phyloP scores from a whole-genome alignment of 64 coral and sea anemone genomes.

The Anthopleura sola region DNA sequence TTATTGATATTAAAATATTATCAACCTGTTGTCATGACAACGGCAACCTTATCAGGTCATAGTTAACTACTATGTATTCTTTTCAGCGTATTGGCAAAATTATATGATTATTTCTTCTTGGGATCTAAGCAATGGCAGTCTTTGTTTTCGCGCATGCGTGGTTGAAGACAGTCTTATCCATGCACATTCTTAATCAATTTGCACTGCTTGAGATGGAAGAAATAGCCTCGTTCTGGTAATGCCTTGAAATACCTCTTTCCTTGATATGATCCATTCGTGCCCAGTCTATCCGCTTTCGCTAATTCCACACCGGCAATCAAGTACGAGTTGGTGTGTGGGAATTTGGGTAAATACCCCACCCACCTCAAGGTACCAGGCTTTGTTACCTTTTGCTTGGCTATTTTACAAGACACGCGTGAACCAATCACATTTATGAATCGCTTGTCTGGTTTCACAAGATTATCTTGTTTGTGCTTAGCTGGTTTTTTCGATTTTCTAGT shows the following conservation, averaged over 20 bases:
- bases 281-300: slow-evolving; percentile 72
- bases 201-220: slow-evolving; percentile 84
- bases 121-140: neutral
- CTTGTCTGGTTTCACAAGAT: slow-evolving; percentile 35
- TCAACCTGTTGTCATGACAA: neutral
- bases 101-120: neutral
- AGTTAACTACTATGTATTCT: neutral
- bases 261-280: slow-evolving; percentile 86
- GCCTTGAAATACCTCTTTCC: slow-evolving; percentile 75
- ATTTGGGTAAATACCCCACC: slow-evolving; percentile 74
- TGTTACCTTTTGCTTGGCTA: slow-evolving; percentile 40
- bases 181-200: slow-evolving; percentile 51
- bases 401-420: slow-evolving; percentile 67
- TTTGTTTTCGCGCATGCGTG: neutral
- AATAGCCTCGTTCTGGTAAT: slow-evolving; percentile 83
- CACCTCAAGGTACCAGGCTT: slow-evolving; percentile 68
- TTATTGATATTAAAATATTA: neutral
- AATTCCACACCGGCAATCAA: slow-evolving; percentile 89
- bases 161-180: neutral
- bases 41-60: neutral
- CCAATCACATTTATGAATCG: slow-evolving; percentile 57
- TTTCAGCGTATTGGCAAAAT: neutral
- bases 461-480: neutral
- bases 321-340: slow-evolving; percentile 64
- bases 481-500: neutral